Conservation (phyloP, 2,113 vertebrate species). For the Halichoerus grypus region DNA sequence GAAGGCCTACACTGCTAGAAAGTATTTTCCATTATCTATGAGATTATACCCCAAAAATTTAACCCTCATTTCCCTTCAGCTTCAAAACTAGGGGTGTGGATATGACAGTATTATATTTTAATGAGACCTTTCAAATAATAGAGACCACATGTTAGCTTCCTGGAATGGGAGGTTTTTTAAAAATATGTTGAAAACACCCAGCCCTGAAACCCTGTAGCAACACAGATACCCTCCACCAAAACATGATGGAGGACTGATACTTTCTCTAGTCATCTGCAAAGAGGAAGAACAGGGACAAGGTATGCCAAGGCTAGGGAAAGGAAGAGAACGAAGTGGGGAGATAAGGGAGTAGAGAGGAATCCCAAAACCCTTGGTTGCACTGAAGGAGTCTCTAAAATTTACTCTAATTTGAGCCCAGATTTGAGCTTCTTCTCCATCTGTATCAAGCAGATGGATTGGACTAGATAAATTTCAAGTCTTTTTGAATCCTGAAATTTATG, state of each 20-base stretch:
- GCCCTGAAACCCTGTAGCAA: not conserved
- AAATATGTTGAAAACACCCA: constrained; percentile 49
- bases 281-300: not conserved
- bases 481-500: not conserved
- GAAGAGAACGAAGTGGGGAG: not conserved
- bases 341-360: not conserved
- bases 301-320: not conserved
- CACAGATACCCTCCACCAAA: not conserved
- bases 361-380: not conserved
- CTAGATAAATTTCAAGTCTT: not conserved
- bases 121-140: constrained; percentile 53
- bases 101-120: constrained; percentile 24
- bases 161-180: not conserved
- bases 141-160: constrained; percentile 37
- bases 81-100: not conserved
- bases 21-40: not conserved
- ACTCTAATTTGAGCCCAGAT: not conserved
- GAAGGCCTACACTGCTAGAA: not conserved
- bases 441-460: not conserved
- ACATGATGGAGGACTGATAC: not conserved
- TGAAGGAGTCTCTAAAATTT: not conserved
- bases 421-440: not conserved
- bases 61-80: not conserved
- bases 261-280: not conserved
- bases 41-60: not conserved